Conservation (phyloP, 2,888 invertebrate genomes). For the Campoletis raptor region DNA sequence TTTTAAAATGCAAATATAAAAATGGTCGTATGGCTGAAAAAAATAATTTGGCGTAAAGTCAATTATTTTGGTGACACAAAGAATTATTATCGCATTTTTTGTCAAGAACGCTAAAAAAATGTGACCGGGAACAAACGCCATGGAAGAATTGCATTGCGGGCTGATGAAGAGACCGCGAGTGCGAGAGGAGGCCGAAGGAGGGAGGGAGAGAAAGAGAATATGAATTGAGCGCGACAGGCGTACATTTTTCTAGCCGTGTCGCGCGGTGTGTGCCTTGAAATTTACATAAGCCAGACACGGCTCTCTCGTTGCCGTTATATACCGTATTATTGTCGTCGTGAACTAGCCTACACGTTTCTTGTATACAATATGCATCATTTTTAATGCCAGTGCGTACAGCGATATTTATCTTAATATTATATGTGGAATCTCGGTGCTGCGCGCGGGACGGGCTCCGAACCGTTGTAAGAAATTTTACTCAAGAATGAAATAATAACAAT, state of each 20-base stretch:
- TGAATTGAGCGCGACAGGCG: conserved; percentile 77
- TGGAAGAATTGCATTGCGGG: not conserved
- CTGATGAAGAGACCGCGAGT: conserved; percentile 12
- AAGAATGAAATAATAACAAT: not conserved
- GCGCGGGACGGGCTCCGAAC: conserved; percentile 28
- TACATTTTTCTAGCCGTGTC: conserved; percentile 79
- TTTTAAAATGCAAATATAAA: too few species aligned
- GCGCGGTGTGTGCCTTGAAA: conserved; percentile 78
- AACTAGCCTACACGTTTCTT: conserved; percentile 67
- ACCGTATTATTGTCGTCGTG: conserved; percentile 77
- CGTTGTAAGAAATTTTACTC: conserved; percentile 44
- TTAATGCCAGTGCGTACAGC: conserved; percentile 81
- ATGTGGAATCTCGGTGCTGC: conserved; percentile 70
- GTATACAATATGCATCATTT: conserved; percentile 78
- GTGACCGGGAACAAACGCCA: not conserved
- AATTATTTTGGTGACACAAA: not conserved
- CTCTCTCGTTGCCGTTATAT: conserved; percentile 58
- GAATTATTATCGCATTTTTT: not conserved
- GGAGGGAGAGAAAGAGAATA: conserved; percentile 65
- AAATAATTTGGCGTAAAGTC: not conserved
- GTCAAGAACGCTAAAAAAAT: not conserved
- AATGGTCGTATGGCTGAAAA: not conserved
- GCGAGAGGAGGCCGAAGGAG: not conserved
- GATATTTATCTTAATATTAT: conserved; percentile 83
- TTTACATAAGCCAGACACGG: conserved; percentile 79